phyloP scores from a whole-genome alignment of 2,113 vertebrate species.

The Grammomys dolichurus region DNA sequence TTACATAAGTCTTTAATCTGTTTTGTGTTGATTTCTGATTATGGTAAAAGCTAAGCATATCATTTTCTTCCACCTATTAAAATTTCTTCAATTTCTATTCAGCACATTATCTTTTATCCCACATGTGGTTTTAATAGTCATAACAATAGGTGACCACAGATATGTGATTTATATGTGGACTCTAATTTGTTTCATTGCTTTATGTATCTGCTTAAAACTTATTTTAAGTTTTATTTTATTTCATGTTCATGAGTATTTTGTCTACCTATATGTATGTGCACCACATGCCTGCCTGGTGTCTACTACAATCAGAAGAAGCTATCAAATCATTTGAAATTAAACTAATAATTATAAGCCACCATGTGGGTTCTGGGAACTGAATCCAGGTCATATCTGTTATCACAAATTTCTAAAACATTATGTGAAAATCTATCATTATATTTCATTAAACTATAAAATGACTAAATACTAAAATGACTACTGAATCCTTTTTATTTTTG shows the following conservation, averaged over 20 bases:
- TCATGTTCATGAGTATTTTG: not conserved
- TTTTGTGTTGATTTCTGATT: not conserved
- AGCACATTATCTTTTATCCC: not conserved
- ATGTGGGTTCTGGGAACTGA: not conserved
- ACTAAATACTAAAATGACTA: not conserved
- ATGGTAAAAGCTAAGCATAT: not conserved
- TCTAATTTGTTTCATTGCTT: not conserved
- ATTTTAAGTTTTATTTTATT: not conserved
- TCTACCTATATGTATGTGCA: not conserved
- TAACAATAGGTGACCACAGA: not conserved
- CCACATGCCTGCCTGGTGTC: not conserved
- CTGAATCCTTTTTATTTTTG: not conserved
- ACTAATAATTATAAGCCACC: not conserved
- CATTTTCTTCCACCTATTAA: not conserved
- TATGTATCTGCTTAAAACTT: not conserved
- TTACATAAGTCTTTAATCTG: not conserved
- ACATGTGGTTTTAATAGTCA: not conserved
- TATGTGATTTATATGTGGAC: not conserved
- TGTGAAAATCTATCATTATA: not conserved
- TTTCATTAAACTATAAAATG: not conserved
- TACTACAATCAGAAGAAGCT: not conserved
- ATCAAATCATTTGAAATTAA: not conserved
- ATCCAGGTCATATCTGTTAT: not conserved
- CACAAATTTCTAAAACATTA: constrained; percentile 18
- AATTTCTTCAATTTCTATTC: not conserved